Conservation (phyloP, 2,888 invertebrate genomes). For the Drepanosiphum platanoidis region DNA sequence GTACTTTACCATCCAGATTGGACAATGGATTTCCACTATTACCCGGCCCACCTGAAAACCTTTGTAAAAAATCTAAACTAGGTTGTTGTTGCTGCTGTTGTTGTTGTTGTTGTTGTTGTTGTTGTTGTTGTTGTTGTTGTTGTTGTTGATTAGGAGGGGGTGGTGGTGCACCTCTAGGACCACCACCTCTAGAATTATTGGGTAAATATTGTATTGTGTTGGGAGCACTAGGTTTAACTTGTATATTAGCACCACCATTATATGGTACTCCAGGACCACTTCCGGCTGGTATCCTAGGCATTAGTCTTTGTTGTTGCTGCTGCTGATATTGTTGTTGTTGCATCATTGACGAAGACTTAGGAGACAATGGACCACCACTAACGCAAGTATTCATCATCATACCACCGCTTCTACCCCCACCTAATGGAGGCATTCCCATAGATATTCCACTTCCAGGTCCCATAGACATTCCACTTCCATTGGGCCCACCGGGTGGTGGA, state of each 20-base stretch:
- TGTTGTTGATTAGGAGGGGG: too few relatives aligned
- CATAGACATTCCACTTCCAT: constrained; percentile 65
- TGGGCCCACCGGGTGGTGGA: constrained; percentile 65
- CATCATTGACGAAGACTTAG: constrained; percentile 52
- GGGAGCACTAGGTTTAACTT: constrained; percentile 93
- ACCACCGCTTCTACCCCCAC: constrained; percentile 40
- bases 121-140: constrained; percentile 46
- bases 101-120: constrained; percentile 69
- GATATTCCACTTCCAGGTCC: constrained; percentile 67
- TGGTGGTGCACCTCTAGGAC: constrained; percentile 76
- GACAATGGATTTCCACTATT: constrained; percentile 72
- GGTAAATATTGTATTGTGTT: constrained; percentile 98
- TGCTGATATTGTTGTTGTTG: constrained; percentile 52
- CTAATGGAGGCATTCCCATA: constrained; percentile 69
- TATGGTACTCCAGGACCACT: constrained; percentile 68
- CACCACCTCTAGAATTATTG: constrained; percentile 80
- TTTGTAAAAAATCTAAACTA: constrained; percentile 87
- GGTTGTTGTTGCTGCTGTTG: constrained; percentile 68
- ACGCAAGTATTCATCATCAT: constrained; percentile 38
- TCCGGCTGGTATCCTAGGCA: constrained; percentile 71
- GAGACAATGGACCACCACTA: constrained; percentile 50
- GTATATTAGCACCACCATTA: constrained; percentile 81
- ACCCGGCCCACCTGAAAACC: constrained; percentile 76
- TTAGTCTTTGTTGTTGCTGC: constrained; percentile 64
- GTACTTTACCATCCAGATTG: constrained; percentile 77